Percentiles rank a stretch among this genome's conserved stretches.
Evolutionary conservation across 2,888 invertebrate genomes (phyloP).

Genomic region (Pristionchus japonicus): DNA sequence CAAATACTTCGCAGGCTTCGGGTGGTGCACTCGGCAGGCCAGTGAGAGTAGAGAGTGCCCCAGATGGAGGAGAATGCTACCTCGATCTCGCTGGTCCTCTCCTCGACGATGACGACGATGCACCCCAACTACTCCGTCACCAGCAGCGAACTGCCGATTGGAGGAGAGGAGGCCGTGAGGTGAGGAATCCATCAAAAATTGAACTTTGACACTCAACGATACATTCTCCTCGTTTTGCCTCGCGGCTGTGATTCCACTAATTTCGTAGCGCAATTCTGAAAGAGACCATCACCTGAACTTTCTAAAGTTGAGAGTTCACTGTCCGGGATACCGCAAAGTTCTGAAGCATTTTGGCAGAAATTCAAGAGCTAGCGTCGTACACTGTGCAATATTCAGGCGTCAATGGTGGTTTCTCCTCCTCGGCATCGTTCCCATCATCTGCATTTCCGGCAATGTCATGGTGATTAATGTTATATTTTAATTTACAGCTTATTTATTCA

Average conservation of each 20-base stretch:
- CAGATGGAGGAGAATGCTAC: constrained; percentile 40
- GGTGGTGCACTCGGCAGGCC: neutral
- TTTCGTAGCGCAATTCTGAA: too few relatives aligned
- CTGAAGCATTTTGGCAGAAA: too few relatives aligned
- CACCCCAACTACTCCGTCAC: neutral
- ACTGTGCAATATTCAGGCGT: constrained; percentile 1
- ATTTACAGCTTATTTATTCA: neutral
- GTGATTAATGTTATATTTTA: neutral
- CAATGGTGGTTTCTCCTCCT: constrained; percentile 52
- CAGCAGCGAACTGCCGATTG: neutral
- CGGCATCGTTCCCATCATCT: constrained; percentile 54
- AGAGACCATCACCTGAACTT: too few relatives aligned
- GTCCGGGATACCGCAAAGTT: too few relatives aligned
- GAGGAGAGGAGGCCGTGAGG: neutral
- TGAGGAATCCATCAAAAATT: too few relatives aligned
- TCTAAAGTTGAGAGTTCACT: too few relatives aligned
- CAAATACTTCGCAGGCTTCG: too few relatives aligned
- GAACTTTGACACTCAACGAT: too few relatives aligned
- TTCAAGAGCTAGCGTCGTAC: too few relatives aligned
- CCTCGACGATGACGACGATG: neutral
- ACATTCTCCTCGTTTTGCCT: too few relatives aligned
- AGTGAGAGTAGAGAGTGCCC: neutral
- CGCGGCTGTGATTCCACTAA: too few relatives aligned
- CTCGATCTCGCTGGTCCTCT: neutral
- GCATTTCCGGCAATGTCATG: constrained; percentile 55